Evolutionary conservation across 2,888 invertebrate species (phyloP).

Genomic region (Aleiodes leptofemur): DNA sequence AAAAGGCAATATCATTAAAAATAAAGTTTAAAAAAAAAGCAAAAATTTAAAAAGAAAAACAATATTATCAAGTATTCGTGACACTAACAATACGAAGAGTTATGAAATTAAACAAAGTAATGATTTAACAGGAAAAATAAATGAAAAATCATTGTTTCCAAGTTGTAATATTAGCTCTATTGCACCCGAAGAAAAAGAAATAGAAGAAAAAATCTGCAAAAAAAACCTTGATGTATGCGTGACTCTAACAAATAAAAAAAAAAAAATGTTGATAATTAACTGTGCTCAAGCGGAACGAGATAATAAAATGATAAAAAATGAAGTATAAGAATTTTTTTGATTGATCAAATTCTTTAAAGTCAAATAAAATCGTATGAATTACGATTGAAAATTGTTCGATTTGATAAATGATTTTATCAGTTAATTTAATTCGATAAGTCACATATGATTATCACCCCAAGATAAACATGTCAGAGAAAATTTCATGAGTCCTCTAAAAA

Average conservation of each 20-base stretch:
- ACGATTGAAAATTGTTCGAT: no score
- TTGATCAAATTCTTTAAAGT: neutral
- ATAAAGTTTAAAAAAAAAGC: no score
- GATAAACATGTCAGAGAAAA: neutral
- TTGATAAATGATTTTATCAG: neutral
- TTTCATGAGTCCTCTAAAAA: neutral
- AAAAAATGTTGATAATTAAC: constrained; percentile 15
- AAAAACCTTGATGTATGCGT: constrained; percentile 21
- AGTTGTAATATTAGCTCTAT: neutral
- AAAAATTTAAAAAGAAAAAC: no score
- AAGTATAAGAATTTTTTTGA: neutral
- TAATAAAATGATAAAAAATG: constrained; percentile 2
- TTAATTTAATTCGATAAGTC: neutral
- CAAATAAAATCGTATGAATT: neutral
- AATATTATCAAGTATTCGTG: no score
- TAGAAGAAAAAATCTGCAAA: neutral
- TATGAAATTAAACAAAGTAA: neutral
- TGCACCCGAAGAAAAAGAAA: no score
- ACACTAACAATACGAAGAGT: neutral
- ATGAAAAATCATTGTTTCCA: neutral
- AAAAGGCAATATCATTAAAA: neutral
- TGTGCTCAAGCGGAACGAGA: neutral
- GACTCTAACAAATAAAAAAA: neutral
- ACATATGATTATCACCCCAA: neutral
- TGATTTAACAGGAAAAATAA: constrained; percentile 18